Evolutionary conservation across 2,888 invertebrate species (phyloP).

Genomic region (Synergus laeviventris): DNA sequence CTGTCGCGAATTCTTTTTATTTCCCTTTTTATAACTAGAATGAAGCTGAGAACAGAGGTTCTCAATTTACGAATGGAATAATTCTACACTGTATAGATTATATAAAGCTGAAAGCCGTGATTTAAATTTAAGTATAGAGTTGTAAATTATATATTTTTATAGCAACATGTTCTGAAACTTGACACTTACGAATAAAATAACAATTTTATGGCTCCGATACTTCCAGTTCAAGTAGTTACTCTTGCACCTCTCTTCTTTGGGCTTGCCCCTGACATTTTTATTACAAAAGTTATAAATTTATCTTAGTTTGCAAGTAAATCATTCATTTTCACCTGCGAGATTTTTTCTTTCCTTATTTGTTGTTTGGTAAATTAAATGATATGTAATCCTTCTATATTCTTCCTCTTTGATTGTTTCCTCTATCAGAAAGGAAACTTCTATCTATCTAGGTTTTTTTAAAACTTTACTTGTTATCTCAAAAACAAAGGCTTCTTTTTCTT

Average conservation of each 20-base stretch:
- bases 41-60: neutral
- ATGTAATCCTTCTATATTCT: neutral
- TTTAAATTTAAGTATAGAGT: neutral
- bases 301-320: neutral
- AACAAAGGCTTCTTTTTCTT: neutral
- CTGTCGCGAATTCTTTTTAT: neutral
- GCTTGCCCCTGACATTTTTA: constrained; percentile 34
- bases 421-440: constrained; percentile 9
- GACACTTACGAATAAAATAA: constrained; percentile 21
- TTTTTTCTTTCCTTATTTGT: neutral
- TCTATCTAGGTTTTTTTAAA: neutral
- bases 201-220: constrained; percentile 28
- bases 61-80: neutral
- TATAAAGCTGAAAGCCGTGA: neutral
- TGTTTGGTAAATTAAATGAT: neutral
- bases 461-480: neutral
- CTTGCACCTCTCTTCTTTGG: neutral
- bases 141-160: constrained; percentile 6
- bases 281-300: constrained; percentile 17
- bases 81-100: neutral
- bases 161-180: neutral
- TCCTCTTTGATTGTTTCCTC: neutral
- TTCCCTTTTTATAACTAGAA: neutral
- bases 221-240: constrained; percentile 20
- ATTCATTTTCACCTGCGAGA: neutral